Base-by-base conservation (phyloP, 2,797 vertebrate genomes). In the Limosa lapponica region DNA sequence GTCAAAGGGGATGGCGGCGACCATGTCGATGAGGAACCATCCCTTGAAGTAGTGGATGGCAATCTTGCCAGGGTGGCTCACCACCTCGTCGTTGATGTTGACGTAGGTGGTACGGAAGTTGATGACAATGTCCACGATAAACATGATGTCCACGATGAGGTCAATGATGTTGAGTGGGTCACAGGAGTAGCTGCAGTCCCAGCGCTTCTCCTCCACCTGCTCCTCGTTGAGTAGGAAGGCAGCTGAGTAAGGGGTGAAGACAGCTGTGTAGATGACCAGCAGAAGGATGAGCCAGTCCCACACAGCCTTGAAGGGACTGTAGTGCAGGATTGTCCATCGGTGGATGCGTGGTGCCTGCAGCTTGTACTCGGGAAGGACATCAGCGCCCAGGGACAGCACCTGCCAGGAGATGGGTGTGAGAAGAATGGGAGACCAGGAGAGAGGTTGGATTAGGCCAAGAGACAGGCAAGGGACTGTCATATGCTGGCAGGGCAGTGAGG, bases 221-320 rank as follows among this genome's bases (percentile, higher is more conserved):
- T 99, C 98, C 97, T 99, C 99, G 1, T 99, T 99, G 95, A 99
- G 99, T 39, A 99, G 98, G 97, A 99, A 99, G 92, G 99, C 99
- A 0, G 99, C 99, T 0, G 99, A 99, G 97, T 99, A 99, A 3
- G 99, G 99, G 0, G 99, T 99, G 98, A 99, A 99, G 91, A 99
- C 97, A 1, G 99, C 99, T 0, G 99, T 99, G 98, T 99, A 99
- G 98, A 99, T 99, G 97, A 99, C 99, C 95, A 99, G 98, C 97
- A 99, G 98, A 61, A 99, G 98, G 97, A 99, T 99, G 71, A 99
- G 97, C 99, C 99, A 99, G 98, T 99, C 99, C 99, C 99, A 99
- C 58, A 99, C 98, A 0, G 99, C 99, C 98, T 99, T 99, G 98
- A 99, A 99, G 78, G 99, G 99, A 96, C 99, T 99, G 97, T 99